Base-by-base conservation (phyloP, 1,140 invertebrate genomes). In the Anadara kagoshimensis region DNA sequence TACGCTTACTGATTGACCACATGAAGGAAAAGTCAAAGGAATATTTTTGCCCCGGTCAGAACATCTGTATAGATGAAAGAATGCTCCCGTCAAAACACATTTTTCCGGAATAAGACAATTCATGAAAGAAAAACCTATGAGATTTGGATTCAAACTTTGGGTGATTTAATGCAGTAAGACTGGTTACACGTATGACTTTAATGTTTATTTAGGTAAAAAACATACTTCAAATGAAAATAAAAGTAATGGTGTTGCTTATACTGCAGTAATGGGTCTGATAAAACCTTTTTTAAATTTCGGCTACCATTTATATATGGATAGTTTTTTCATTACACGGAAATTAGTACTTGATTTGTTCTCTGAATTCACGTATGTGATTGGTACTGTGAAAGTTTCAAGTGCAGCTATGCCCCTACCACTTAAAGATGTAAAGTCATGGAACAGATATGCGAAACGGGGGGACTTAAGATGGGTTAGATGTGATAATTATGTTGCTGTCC, bases 11-110 rank as follows among this genome's bases (percentile, higher is more conserved):
- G 5, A 44, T 47, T 22, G 45, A 63, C 41, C 61, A 63, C 47
- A 5, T 63, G 7, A 47, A 5, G 14, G 47, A 8, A 22, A 22
- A 45, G 5, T 63, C 61, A 7, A 26, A 8, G 24, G 61, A 63
- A 7, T n/a, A 45, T 44, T 47, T 63, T 26, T 44, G 47, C 5
- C 43, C 61, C 5, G 20, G 26, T 24, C 26, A 49, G 16, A 63
- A 47, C 11, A 49, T 63, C 14, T 41, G 22, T 20, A 36, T 63
- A 41, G 61, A 63, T 47, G 61, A 63, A 24, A 45, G 61, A 29
- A 63, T 63, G n/a, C 41, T 63, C 12, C 24, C 14, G 11, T 63
- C 61, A 63, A 63, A 26, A 47, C 61, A 63, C 24, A 20, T 12
- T 63, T n/a, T 11, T 41, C 26, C 26, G 56, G 56, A 1, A 57